Evolutionary conservation across 2,113 vertebrate genomes (phyloP), one percentile per base, ranked within the genome.

Genomic region (Hemicordylus capensis): DNA sequence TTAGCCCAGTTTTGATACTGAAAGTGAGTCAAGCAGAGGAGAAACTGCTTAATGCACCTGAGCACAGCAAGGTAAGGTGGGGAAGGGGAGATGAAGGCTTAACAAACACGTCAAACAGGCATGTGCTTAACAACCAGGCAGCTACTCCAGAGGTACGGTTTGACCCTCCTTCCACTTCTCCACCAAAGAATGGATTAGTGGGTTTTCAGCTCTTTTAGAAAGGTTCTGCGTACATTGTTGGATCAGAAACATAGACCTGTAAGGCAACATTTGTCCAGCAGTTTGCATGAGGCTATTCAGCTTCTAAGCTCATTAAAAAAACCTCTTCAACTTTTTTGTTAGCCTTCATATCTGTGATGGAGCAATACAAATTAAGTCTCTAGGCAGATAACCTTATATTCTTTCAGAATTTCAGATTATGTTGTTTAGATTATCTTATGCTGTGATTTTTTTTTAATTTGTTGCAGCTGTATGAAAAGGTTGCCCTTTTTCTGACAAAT

Each of bases 401-500:
- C 39, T 15, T 46, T 37, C 78, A 77, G 37, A 88, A 92, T 87
- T 73, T 42, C 58, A 19, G 76, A 83, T 10, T 63, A 0, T 8
- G 10, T 76, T 84, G 14, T 92, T 88, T 66, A 67, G n/a, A 66
- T 66, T 1, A n/a, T 66, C 59, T 46, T 0, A 0, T 81, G 67
- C 72, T 92, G 87, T 91, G 26, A 88, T 28, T 1, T 10, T 88
- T 1, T 90, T 91, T 67, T 96, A 89, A 83, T 97, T 90, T 96
- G 2, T 94, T 96, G 51, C 94, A 99, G 98, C 95, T 99, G 42
- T 98, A 99, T 96, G 98, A 99, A 97, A 98, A 98, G 85, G 98
- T 99, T 91, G 98, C 98, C 67, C 97, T 98, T 85, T 95, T 98
- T 86, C 97, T 99, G 90, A 99, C 98, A 81, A 99, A 99, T 92